phyloP scores from a whole-genome alignment of 2,888 invertebrate species.

The Ophion obscuratus region DNA sequence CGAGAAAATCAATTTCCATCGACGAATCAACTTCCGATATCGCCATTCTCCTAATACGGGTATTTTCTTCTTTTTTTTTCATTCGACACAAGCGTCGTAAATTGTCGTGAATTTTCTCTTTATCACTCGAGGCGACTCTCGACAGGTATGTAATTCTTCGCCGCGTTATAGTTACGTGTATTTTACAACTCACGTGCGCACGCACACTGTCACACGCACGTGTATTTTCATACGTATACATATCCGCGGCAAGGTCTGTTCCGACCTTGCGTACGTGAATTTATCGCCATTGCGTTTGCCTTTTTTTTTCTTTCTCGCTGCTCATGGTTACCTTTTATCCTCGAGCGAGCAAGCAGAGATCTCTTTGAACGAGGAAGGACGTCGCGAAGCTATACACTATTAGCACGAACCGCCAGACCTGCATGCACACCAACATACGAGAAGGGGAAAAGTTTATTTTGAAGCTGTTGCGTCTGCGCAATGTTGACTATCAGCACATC shows the following conservation, averaged over 20 bases:
- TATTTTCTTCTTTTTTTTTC: not conserved
- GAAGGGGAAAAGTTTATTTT: not conserved
- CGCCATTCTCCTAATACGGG: slow-evolving; percentile 25
- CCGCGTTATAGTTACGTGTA: slow-evolving; percentile 40
- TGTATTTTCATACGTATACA: slow-evolving; percentile 8
- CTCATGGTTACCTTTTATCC: slow-evolving; percentile 68
- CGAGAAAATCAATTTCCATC: slow-evolving; percentile 53
- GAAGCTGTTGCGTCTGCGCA: not conserved
- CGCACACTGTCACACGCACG: not conserved
- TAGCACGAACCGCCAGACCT: slow-evolving; percentile 29
- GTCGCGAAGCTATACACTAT: slow-evolving; percentile 26
- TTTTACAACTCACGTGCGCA: slow-evolving; percentile 35
- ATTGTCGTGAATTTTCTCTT: slow-evolving; percentile 45
- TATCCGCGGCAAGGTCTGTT: slow-evolving; percentile 25
- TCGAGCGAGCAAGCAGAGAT: slow-evolving; percentile 44
- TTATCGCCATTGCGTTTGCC: slow-evolving; percentile 72
- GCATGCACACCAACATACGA: not conserved
- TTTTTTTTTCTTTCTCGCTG: slow-evolving; percentile 39
- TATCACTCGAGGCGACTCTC: slow-evolving; percentile 39
- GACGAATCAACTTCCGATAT: slow-evolving; percentile 55
- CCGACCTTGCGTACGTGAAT: slow-evolving; percentile 78
- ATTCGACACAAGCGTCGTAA: slow-evolving; percentile 21
- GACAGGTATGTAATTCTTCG: slow-evolving; percentile 25
- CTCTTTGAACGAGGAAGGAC: slow-evolving; percentile 71
- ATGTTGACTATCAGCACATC: not conserved